Evolutionary conservation across 1,140 invertebrate genomes (phyloP), one percentile per base, ranked within the genome.

Genomic region (Mercenaria mercenaria): DNA sequence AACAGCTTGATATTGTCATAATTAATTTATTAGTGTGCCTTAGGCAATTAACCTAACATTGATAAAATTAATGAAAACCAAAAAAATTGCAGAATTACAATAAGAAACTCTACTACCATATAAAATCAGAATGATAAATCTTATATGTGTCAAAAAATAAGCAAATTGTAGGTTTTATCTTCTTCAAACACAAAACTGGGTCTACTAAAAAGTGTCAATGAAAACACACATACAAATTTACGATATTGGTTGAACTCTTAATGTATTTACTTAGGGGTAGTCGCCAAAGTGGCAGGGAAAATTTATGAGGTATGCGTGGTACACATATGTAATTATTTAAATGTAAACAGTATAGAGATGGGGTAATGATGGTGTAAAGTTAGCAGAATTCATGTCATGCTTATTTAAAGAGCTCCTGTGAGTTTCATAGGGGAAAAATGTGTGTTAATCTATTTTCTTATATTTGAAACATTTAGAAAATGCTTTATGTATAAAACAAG

Each of bases 191-290:
- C 37, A 39, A 72, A 72, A 72, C 23, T 72, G 39, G 67, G 67
- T 72, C 34, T 72, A 39, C 34, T 72, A 72, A 72, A 72, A 72
- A 72, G 8, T 72, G 67, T 72, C 67, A 72, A 6, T 41, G 34
- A 72, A 72, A 72, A 72, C 67, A 72, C 34, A 41, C 67, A 72
- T 18, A 41, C 34, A 72, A 72, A 72, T 72, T 72, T 72, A 72
- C 67, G 37, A 72, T 72, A 72, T 72, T 72, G 34, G 67, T 39
- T 72, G 23, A 72, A 72, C 67, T 72, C 67, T 72, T 72, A 41
- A 72, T 72, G 32, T 72, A 72, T 72, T 72, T 72, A 72, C 67
- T 39, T 72, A 39, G 34, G 34, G 67, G 67, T 72, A 37, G 34
- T 72, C 67, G 34, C 37, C 67, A 41, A 37, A 72, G 67, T 72